Conservation (phyloP, 2,797 vertebrate species). For the Danionella dracula region DNA sequence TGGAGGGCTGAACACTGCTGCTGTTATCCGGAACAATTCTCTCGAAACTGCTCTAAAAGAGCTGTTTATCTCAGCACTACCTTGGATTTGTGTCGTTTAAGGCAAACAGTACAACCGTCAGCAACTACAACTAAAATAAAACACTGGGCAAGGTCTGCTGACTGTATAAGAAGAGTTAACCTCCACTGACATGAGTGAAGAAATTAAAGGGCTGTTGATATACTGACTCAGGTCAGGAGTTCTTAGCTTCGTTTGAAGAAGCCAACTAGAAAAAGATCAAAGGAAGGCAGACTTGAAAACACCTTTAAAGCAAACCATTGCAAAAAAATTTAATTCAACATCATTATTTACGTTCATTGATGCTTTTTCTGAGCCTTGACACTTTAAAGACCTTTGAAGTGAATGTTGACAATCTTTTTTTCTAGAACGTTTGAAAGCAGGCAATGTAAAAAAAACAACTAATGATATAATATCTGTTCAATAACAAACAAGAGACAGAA, state of each 20-base stretch:
- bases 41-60: slow-evolving; percentile 5
- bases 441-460: no score
- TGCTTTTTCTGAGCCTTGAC: background rate
- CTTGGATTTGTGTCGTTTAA: slow-evolving; percentile 5
- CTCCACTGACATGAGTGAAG: background rate
- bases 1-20: slow-evolving; percentile 5
- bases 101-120: background rate
- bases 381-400: background rate
- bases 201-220: no score
- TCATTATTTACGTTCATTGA: background rate
- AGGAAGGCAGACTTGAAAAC: background rate
- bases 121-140: slow-evolving; percentile 10
- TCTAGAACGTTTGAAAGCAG: no score
- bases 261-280: background rate
- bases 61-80: slow-evolving; percentile 26
- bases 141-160: slow-evolving; percentile 9
- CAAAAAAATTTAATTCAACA: background rate
- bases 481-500: no score
- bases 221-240: no score
- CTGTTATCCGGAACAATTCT: slow-evolving; percentile 21
- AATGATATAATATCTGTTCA: no score
- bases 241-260: background rate
- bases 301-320: background rate
- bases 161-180: background rate
- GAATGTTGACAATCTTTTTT: no score